A percentile compares a stretch with the other conserved stretches of the same genome.
phyloP scores from a whole-genome alignment of 2,888 invertebrate genomes.

The Andrena dorsata region DNA sequence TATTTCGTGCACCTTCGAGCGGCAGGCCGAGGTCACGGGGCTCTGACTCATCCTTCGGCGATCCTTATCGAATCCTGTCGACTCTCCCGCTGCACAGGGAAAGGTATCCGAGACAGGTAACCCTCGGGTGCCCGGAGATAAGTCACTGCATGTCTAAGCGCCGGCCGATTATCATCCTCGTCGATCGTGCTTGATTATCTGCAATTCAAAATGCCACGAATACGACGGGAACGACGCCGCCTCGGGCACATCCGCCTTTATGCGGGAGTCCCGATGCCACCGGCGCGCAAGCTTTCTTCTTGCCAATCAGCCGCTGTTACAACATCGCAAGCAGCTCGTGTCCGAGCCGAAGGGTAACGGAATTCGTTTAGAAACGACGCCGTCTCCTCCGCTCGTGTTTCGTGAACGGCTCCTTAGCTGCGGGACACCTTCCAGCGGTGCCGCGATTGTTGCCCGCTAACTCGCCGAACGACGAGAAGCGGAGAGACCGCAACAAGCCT shows the following conservation, averaged over 20 bases:
- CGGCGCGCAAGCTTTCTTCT: conserved; percentile 31
- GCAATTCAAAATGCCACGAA: conserved; percentile 77
- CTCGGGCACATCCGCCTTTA: conserved; percentile 54
- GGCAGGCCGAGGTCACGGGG: conserved; percentile 67
- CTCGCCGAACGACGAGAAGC: background rate
- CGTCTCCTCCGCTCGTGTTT: background rate
- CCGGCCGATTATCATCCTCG: conserved; percentile 75
- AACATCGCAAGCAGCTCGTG: conserved; percentile 7
- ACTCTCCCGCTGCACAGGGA: conserved; percentile 67
- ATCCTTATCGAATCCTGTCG: conserved; percentile 70
- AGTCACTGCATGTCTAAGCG: conserved; percentile 78
- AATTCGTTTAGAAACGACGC: background rate
- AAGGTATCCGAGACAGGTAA: conserved; percentile 71
- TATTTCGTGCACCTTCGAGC: conserved; percentile 54
- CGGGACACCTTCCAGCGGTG: background rate
- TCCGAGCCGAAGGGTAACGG: conserved; percentile 19
- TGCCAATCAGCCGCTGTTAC: conserved; percentile 53
- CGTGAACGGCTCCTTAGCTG: background rate
- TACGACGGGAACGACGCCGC: conserved; percentile 60
- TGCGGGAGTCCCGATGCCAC: conserved; percentile 65
- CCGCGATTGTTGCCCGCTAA: background rate
- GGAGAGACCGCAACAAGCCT: background rate
- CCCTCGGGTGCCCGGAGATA: conserved; percentile 73
- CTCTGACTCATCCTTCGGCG: conserved; percentile 68
- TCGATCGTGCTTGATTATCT: conserved; percentile 78